These are phyloP conservation scores for Probaryconus sp. DNA, from an alignment of 1,140 invertebrate species.

Conservation along the genomic window DNA sequence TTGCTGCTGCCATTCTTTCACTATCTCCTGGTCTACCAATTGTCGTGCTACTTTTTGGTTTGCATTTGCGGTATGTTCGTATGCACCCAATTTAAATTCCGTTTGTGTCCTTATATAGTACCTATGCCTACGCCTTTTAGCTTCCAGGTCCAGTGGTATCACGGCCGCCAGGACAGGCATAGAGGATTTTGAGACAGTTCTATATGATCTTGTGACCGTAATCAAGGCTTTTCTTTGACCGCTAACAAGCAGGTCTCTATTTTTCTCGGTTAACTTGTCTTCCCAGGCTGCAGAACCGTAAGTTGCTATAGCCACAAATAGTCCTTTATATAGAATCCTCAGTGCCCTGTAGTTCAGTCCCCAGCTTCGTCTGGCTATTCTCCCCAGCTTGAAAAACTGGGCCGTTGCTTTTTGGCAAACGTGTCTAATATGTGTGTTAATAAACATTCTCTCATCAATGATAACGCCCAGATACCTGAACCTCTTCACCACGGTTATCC, in stretches of 20 bases:
- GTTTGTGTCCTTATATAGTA: no score
- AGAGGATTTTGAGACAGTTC: conserved; percentile 2
- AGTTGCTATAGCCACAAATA: conserved; percentile 3
- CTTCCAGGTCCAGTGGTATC: no score
- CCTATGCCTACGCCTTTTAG: no score
- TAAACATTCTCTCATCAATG: background rate
- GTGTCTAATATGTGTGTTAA: background rate
- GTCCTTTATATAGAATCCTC: background rate
- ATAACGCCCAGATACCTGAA: conserved; percentile 9
- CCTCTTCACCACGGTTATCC: background rate
- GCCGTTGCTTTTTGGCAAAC: background rate
- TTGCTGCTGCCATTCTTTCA: no score
- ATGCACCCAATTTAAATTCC: no score
- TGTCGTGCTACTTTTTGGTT: no score
- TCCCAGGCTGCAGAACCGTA: conserved; percentile 6
- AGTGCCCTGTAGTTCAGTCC: background rate
- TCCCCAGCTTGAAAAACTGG: background rate
- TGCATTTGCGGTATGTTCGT: no score
- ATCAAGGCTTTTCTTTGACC: background rate
- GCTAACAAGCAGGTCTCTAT: no score
- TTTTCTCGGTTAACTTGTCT: background rate
- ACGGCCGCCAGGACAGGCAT: no score
- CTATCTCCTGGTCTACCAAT: no score
- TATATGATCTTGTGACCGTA: no score
- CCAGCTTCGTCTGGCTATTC: background rate